Conservation (phyloP, 2,888 invertebrate genomes). For the Latheticus oryzae region DNA sequence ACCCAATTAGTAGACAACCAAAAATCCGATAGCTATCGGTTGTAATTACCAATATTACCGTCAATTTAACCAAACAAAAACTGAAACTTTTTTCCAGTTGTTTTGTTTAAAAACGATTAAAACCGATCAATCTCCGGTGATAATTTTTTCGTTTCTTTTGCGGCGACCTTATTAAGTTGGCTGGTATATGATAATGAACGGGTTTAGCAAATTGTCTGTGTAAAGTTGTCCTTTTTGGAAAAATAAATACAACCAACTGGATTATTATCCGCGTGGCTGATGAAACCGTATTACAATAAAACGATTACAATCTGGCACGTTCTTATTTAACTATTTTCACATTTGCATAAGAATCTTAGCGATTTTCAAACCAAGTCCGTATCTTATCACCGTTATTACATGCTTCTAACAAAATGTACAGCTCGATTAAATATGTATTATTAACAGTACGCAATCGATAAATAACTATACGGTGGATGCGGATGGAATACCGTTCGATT, state of each 20-base stretch:
- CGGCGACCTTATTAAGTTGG: conserved; percentile 23
- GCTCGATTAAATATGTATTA: conserved; percentile 34
- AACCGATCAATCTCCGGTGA: conserved; percentile 1
- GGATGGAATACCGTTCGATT: conserved; percentile 7
- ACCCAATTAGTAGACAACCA: conserved; percentile 12
- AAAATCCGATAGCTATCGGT: conserved; percentile 15
- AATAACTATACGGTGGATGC: conserved; percentile 12
- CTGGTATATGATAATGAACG: conserved; percentile 25
- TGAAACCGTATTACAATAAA: conserved; percentile 19
- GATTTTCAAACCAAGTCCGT: conserved; percentile 45
- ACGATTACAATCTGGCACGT: conserved; percentile 36
- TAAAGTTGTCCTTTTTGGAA: too few relatives aligned
- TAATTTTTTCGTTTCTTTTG: too few relatives aligned
- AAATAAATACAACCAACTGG: conserved; percentile 26
- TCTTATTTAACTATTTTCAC: conserved; percentile 41
- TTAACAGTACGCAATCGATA: conserved; percentile 31
- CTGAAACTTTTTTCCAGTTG: neutral
- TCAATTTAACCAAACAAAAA: conserved; percentile 16
- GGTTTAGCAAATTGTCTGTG: conserved; percentile 33
- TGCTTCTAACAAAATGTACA: conserved; percentile 25
- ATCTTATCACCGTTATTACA: conserved; percentile 48
- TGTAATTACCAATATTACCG: conserved; percentile 20
- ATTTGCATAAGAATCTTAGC: conserved; percentile 49
- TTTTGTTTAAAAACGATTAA: too few relatives aligned
- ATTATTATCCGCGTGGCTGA: conserved; percentile 7